Percentiles rank a stretch among this genome's conserved stretches.
Conservation (phyloP, 2,797 vertebrate species). For the Tauraco hartlaubi region DNA sequence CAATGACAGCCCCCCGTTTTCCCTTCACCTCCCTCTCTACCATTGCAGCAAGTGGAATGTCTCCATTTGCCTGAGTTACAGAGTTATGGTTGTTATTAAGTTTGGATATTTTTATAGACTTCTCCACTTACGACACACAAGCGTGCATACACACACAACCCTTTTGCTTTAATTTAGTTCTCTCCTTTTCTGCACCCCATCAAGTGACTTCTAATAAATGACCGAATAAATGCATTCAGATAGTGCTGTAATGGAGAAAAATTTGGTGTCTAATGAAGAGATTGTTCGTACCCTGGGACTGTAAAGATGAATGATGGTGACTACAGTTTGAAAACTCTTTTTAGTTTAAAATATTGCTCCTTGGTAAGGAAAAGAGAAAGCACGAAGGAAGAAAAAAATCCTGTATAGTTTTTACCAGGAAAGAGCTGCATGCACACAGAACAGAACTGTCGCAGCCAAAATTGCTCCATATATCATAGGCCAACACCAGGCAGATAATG, state of each 20-base stretch:
- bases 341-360: slow-evolving; percentile 69
- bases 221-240: slow-evolving; percentile 51
- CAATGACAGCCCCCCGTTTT: background rate
- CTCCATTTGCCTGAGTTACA: background rate
- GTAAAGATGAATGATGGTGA: slow-evolving; percentile 62
- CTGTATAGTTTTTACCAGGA: slow-evolving; percentile 35
- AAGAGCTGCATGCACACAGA: slow-evolving; percentile 24
- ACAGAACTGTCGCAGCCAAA: slow-evolving; percentile 61
- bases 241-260: slow-evolving; percentile 64
- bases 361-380: background rate
- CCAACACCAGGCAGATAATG: slow-evolving; percentile 69
- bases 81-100: slow-evolving; percentile 34
- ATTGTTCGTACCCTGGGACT: slow-evolving; percentile 8
- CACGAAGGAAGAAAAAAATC: background rate
- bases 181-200: background rate
- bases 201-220: slow-evolving; percentile 53
- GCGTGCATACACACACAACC: background rate
- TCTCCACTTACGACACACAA: background rate
- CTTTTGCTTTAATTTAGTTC: slow-evolving; percentile 25
- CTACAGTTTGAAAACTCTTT: slow-evolving; percentile 72
- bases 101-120: slow-evolving; percentile 35
- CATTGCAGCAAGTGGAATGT: background rate
- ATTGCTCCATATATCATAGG: slow-evolving; percentile 76
- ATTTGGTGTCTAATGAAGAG: slow-evolving; percentile 67
- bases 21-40: background rate